Evolutionary conservation across 2,888 invertebrate genomes (phyloP), one percentile per base, ranked within the genome.

Genomic region (Coremacera marginata): DNA sequence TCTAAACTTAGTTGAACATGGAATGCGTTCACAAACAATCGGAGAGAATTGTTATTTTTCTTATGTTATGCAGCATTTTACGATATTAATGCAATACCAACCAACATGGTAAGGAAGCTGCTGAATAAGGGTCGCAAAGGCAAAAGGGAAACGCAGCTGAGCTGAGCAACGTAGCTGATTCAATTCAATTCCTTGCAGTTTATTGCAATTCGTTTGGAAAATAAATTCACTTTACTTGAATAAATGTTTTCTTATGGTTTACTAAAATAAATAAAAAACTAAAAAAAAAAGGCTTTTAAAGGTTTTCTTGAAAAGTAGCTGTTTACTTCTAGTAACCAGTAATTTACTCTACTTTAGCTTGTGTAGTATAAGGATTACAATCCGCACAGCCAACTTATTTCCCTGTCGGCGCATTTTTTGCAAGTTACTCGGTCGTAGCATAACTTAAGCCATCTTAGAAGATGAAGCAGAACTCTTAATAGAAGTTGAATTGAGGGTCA

Each of bases 131-230:
- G 55, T 55, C 19, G 19, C 14, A 27, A 62, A 16, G 27, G 11
- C 22, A 11, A 27, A 62, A 62, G 55, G 2, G 55, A 55, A 22
- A 55, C 22, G 55, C 5, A 55, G 22, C 22, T n/a, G 19, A 55
- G 5, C 19, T n/a, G 55, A 55, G 22, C 2, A 55, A 55, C 44
- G 44, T 44, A 11, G 3, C 44, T 44, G 44, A n/a, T 72, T 62
- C 65, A 77, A 72, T 67, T 72, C 57, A 72, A 67, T 67, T 72
- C 27, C 49, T 72, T 72, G 31, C n/a, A 44, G 63, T 76, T 76
- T 65, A 65, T 71, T 71, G 71, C 74, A 77, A 77, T 77, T 77
- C 77, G 49, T 31, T 77, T 72, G 77, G 34, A 44, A 72, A 74
- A 73, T 77, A 74, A 73, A 77, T 77, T 77, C 73, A 62, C 19